A percentile compares a stretch with the other conserved stretches of the same genome.
phyloP scores from a whole-genome alignment of 1,140 invertebrate genomes.

The Bombus pascuorum region DNA sequence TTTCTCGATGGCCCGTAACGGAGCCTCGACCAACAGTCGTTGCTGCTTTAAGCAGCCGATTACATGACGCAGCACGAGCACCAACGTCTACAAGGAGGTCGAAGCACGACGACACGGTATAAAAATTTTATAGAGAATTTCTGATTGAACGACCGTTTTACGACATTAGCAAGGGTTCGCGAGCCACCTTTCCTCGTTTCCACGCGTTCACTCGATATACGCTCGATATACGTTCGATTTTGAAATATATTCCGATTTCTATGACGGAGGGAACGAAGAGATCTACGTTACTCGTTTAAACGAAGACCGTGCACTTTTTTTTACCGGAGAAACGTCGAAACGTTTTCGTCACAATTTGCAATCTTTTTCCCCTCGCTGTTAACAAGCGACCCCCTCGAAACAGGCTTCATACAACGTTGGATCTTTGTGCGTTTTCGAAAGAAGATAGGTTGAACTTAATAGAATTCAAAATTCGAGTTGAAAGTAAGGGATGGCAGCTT shows the following conservation, averaged over 20 bases:
- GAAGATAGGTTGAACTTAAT: background rate
- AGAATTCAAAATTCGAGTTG: background rate
- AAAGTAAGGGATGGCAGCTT: background rate
- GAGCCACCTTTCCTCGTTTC: background rate
- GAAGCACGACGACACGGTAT: constrained; percentile 12
- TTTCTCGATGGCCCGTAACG: background rate
- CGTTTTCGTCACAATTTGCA: background rate
- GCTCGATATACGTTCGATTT: constrained; percentile 1
- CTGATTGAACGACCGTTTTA: constrained; percentile 51
- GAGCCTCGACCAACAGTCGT: background rate
- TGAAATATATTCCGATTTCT: background rate
- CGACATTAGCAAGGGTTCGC: constrained; percentile 17
- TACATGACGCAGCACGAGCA: constrained; percentile 46
- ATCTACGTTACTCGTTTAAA: background rate
- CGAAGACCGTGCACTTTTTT: background rate
- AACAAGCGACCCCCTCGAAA: background rate
- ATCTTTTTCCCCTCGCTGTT: too few species aligned
- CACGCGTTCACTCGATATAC: background rate
- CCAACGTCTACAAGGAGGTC: background rate
- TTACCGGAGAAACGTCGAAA: background rate
- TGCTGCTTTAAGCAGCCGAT: constrained; percentile 18
- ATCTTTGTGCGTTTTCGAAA: too few species aligned
- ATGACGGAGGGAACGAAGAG: too few species aligned
- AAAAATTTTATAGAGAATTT: constrained; percentile 48
- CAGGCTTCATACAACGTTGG: background rate